A percentile compares a stretch with the other conserved stretches of the same genome.
Conservation (phyloP, 2,888 invertebrate species). For the Cryptocephalus moraei region DNA sequence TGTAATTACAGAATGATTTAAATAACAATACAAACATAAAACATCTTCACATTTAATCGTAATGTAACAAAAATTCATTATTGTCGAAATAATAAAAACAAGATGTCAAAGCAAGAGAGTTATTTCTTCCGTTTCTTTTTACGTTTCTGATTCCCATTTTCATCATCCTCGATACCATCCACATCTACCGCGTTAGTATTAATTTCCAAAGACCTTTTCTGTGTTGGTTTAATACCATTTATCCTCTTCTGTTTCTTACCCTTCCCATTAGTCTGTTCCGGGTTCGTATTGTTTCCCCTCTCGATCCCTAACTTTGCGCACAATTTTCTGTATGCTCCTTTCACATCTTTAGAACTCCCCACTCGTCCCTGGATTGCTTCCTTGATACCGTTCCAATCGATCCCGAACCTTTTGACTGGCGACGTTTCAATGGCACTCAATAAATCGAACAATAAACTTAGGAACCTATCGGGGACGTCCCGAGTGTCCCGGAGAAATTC, state of each 20-base stretch:
- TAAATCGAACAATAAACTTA: constrained; percentile 38
- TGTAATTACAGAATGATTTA: no score
- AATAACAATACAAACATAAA: no score
- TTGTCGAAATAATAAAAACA: no score
- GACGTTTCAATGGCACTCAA: constrained; percentile 43
- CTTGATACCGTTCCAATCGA: constrained; percentile 38
- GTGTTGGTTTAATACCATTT: neutral
- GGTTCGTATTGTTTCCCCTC: neutral
- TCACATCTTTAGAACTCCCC: constrained; percentile 37
- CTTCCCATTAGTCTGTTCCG: neutral
- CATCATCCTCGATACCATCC: no score
- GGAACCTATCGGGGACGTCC: no score
- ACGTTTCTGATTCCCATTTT: neutral
- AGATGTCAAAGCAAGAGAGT: neutral
- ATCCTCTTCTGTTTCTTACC: neutral
- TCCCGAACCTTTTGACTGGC: constrained; percentile 25
- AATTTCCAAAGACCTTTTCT: no score
- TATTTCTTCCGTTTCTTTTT: neutral
- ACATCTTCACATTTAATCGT: no score
- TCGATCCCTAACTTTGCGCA: constrained; percentile 21
- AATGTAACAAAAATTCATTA: no score
- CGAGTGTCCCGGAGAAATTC: constrained; percentile 30
- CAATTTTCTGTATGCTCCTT: constrained; percentile 39
- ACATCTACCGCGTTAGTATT: no score
- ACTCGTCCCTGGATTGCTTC: constrained; percentile 29